Percentiles rank a stretch among this genome's conserved stretches.
These are phyloP conservation scores for Amiota mariae DNA, from an alignment of 2,888 invertebrate species.

Conservation along the genomic window DNA sequence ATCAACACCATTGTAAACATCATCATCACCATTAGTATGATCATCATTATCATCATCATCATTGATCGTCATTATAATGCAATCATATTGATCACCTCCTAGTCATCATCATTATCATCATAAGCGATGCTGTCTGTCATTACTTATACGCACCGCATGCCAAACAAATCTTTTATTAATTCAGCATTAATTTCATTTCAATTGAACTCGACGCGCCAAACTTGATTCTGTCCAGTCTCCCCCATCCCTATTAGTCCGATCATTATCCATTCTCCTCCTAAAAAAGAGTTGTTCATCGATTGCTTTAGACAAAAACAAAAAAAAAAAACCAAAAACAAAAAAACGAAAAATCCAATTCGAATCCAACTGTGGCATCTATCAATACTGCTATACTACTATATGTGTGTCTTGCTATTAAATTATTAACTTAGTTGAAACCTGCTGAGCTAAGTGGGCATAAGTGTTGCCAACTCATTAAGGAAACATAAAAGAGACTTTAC, in stretches of 20 bases:
- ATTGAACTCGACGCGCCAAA: constrained; percentile 46
- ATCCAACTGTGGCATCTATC: neutral
- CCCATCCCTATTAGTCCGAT: too few relatives aligned
- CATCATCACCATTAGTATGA: neutral
- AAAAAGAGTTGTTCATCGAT: constrained; percentile 1
- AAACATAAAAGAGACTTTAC: constrained; percentile 9
- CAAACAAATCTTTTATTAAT: constrained; percentile 59
- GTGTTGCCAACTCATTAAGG: constrained; percentile 29
- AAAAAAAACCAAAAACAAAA: too few relatives aligned
- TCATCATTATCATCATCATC: neutral
- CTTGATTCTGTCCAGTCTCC: neutral
- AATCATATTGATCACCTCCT: neutral
- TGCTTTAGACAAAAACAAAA: neutral
- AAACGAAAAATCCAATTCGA: constrained; percentile 1
- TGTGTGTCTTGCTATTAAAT: constrained; percentile 55
- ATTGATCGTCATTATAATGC: too few relatives aligned
- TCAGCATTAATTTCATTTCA: constrained; percentile 58
- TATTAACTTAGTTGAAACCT: constrained; percentile 62
- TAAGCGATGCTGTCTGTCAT: constrained; percentile 1
- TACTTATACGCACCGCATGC: constrained; percentile 29
- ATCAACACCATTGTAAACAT: neutral
- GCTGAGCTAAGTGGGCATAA: constrained; percentile 46
- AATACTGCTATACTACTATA: neutral
- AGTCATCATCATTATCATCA: neutral
- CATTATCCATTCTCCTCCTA: too few relatives aligned